Base-by-base conservation (phyloP, 2,797 vertebrate genomes). In the Typhlichthys subterraneus region DNA sequence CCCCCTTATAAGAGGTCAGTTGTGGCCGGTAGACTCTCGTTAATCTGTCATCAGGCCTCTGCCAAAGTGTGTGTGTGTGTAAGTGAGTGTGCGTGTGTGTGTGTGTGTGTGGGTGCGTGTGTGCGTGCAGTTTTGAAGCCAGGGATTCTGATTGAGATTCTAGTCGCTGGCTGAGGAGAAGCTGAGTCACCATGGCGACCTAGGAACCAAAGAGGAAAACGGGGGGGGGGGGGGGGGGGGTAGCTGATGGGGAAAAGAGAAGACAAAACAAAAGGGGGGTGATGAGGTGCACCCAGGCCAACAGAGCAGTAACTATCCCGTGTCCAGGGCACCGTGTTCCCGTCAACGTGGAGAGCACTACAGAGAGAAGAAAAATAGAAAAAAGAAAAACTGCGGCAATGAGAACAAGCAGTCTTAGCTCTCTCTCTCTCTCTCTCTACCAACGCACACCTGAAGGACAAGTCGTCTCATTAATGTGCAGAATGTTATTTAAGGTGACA, bases 101-200 rank as follows among this genome's bases (percentile, higher is more conserved):
- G 31, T 19, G 31, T 45, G 59, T 13, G 57, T 38, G 52, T 67
- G 52, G 38, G 9, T 67, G 63, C 52, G 62, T 45, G 54, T 45
- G 63, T 45, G 63, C 38, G 57, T 11, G 75, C 56, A 59, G 69
- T 46, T 61, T 15, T 29, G 8, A 42, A n/a, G 12, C 54, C 31
- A 42, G 54, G 29, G 14, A 60, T 75, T 70, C 75, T 87, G 81
- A 89, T 85, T 89, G 72, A 77, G 81, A 87, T 87, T 86, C 76
- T 80, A 67, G 73, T 81, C 49, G 52, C 67, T 88, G 85, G 71
- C 77, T 54, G 49, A 76, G 73, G 70, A 80, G 82, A 79, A 82
- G 81, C 85, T 88, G 87, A 90, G 85, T 91, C 84, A 88, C 85
- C 82, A 87, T 89, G 81, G 80, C 19, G 84, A 90, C 87, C 83